phyloP scores from a whole-genome alignment of 2,797 vertebrate genomes.

The Silurus lanzhouensis region DNA sequence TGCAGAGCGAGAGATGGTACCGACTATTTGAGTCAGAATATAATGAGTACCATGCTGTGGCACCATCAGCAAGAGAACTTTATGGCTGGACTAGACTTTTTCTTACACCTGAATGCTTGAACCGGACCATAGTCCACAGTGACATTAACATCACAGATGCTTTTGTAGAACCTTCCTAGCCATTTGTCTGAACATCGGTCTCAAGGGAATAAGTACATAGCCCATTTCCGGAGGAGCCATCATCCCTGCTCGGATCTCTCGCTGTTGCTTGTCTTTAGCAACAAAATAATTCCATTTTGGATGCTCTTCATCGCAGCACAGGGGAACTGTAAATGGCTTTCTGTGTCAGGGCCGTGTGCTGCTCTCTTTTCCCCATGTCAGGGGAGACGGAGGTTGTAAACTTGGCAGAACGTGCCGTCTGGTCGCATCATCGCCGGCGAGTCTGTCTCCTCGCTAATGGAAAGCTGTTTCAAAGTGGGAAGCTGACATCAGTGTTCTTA shows the following conservation, averaged over 20 bases:
- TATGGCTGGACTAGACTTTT: too few relatives aligned
- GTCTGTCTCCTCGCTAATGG: constrained; percentile 41
- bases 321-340: constrained; percentile 45
- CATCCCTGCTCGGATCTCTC: not conserved
- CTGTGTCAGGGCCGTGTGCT: constrained; percentile 36
- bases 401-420: constrained; percentile 34
- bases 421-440: constrained; percentile 2
- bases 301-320: constrained; percentile 13
- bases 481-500: constrained; percentile 15
- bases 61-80: too few relatives aligned
- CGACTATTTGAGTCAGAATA: too few relatives aligned
- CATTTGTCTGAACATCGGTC: not conserved
- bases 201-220: not conserved
- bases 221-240: not conserved
- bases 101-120: too few relatives aligned
- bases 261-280: not conserved
- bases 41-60: too few relatives aligned
- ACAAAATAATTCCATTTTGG: not conserved
- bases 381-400: constrained; percentile 20
- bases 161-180: not conserved
- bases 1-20: too few relatives aligned
- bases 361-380: not conserved
- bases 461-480: constrained; percentile 7
- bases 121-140: not conserved
- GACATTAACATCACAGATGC: not conserved